A percentile compares a stretch with the other conserved stretches of the same genome.
These are phyloP conservation scores for Spodoptera exigua DNA, from an alignment of 2,888 invertebrate species.

Conservation along the genomic window DNA sequence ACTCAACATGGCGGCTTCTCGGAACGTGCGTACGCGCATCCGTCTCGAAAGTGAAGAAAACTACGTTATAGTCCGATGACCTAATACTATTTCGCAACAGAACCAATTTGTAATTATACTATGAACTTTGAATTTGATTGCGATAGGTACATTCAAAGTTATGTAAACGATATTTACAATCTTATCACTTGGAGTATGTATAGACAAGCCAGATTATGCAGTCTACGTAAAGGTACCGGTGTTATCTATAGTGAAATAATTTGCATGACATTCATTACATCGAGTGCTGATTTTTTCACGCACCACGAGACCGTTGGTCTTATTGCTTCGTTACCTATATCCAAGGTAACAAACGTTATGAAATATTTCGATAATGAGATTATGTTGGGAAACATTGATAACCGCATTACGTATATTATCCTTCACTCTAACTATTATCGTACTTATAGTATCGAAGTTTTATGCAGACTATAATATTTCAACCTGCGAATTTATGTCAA, in stretches of 20 bases:
- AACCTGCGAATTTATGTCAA: no score
- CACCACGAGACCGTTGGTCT: slow-evolving; percentile 2
- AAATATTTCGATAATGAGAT: slow-evolving; percentile 17
- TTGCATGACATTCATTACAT: slow-evolving; percentile 45
- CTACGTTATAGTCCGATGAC: slow-evolving; percentile 51
- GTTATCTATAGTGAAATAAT: slow-evolving; percentile 55
- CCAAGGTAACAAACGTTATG: slow-evolving; percentile 28
- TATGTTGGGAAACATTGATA: slow-evolving; percentile 8
- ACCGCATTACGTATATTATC: no score
- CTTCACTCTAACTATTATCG: no score
- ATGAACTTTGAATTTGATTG: slow-evolving; percentile 26
- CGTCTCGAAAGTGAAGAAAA: slow-evolving; percentile 66
- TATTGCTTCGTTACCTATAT: slow-evolving; percentile 27
- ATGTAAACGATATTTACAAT: slow-evolving; percentile 47
- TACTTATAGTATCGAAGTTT: no score
- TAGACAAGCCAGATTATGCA: slow-evolving; percentile 41
- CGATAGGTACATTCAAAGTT: slow-evolving; percentile 22
- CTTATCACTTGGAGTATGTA: slow-evolving; percentile 46
- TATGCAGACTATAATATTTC: no score
- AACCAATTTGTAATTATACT: slow-evolving; percentile 23
- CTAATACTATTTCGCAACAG: slow-evolving; percentile 46
- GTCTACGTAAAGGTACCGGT: slow-evolving; percentile 46
- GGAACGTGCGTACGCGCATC: slow-evolving; percentile 72
- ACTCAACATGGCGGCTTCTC: slow-evolving; percentile 76
- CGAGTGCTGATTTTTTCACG: slow-evolving; percentile 39